phyloP scores from a whole-genome alignment of 2,797 vertebrate species.

The Euthynnus affinis region DNA sequence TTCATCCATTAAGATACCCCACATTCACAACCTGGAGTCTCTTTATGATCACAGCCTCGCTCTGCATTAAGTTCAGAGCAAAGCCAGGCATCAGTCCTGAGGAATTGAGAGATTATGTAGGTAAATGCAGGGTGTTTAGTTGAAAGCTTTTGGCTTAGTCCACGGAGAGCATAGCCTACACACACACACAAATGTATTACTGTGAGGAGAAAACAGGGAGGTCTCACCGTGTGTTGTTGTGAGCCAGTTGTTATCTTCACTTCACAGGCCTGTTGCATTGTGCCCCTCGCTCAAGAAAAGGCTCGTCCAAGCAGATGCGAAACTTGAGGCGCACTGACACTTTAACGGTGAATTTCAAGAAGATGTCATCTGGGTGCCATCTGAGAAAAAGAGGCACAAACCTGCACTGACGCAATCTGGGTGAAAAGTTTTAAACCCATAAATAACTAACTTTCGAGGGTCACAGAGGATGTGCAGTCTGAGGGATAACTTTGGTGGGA shows the following conservation, averaged over 20 bases:
- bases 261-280: slow-evolving; percentile 74
- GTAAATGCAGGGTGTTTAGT: slow-evolving; percentile 59
- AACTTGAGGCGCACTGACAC: slow-evolving; percentile 13
- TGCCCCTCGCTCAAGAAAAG: slow-evolving; percentile 43
- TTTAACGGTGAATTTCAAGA: neutral
- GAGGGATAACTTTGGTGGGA: neutral
- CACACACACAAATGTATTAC: slow-evolving; percentile 42
- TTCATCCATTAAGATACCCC: neutral
- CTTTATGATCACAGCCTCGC: neutral
- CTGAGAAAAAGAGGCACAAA: neutral
- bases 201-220: slow-evolving; percentile 34
- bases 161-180: slow-evolving; percentile 18
- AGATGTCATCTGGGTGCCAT: slow-evolving; percentile 21
- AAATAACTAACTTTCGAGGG: neutral
- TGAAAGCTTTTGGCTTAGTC: slow-evolving; percentile 62
- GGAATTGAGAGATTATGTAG: slow-evolving; percentile 69
- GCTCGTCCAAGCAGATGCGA: slow-evolving; percentile 4
- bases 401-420: slow-evolving; percentile 5
- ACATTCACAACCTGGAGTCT: neutral
- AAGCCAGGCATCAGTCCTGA: slow-evolving; percentile 41
- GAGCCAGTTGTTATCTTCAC: slow-evolving; percentile 63
- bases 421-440: slow-evolving; percentile 33
- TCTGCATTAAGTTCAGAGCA: neutral
- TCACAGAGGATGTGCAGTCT: neutral
- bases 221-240: slow-evolving; percentile 66